These are phyloP conservation scores for Oreocharis arfaki DNA, from an alignment of 2,113 vertebrate genomes.

Conservation along the genomic window DNA sequence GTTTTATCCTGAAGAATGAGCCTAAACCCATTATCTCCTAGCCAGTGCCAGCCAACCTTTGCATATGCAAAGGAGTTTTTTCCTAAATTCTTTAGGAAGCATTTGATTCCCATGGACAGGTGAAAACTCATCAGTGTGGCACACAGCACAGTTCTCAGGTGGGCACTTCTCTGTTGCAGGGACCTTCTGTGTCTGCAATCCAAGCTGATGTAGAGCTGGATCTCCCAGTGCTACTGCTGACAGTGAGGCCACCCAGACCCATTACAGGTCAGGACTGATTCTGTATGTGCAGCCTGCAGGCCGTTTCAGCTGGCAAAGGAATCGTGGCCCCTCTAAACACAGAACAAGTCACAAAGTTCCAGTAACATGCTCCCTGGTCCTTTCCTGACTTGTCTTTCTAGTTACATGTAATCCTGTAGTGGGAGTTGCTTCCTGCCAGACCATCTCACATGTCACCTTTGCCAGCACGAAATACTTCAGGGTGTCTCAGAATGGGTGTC, in stretches of 20 bases:
- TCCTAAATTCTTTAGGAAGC: not conserved
- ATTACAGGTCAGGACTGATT: constrained; percentile 68
- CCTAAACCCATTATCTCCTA: not conserved
- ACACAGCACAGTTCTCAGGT: not conserved
- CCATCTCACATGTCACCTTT: not conserved
- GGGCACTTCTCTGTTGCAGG: constrained; percentile 38
- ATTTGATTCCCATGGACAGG: not conserved
- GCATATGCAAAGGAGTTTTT: not conserved
- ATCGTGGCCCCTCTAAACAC: not conserved
- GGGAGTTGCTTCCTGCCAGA: not conserved
- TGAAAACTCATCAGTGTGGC: not conserved
- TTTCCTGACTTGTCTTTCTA: not conserved
- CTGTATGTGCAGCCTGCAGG: not conserved
- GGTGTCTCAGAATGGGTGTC: not conserved
- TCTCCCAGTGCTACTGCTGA: constrained; percentile 66
- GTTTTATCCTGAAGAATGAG: not conserved
- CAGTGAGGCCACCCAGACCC: constrained; percentile 74
- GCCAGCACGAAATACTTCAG: not conserved
- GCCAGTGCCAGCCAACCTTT: not conserved
- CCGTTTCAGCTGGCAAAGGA: not conserved
- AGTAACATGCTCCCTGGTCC: not conserved
- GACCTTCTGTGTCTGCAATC: not conserved
- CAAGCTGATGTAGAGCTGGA: constrained; percentile 65
- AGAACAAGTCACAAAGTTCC: not conserved
- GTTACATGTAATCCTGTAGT: not conserved